These are phyloP conservation scores for Lasiurus borealis DNA, from an alignment of 2,113 vertebrate genomes.

Conservation along the genomic window DNA sequence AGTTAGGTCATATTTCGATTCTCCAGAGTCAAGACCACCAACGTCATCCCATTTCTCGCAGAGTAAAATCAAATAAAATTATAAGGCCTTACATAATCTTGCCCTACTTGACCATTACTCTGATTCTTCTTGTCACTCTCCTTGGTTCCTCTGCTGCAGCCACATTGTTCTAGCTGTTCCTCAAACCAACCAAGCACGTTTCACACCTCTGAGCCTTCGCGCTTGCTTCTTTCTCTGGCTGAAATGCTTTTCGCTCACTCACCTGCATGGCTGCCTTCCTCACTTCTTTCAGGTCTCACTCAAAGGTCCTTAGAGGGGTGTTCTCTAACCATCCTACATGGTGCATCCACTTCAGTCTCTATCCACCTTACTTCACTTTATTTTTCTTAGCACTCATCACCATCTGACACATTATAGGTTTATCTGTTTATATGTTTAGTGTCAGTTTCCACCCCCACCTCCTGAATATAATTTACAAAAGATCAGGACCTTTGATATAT, in stretches of 20 bases:
- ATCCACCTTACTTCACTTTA: neutral
- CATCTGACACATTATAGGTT: neutral
- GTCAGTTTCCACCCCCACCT: neutral
- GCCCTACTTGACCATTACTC: no score
- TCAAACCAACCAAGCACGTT: neutral
- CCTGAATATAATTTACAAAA: neutral
- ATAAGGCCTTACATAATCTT: neutral
- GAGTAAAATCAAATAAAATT: neutral
- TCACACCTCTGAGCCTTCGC: neutral
- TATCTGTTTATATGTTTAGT: conserved; percentile 37
- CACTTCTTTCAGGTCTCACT: neutral
- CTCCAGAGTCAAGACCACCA: neutral
- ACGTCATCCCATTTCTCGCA: neutral
- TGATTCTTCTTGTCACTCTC: neutral
- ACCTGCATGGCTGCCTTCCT: neutral
- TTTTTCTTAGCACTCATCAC: neutral
- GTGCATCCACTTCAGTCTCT: neutral
- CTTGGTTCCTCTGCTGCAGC: neutral
- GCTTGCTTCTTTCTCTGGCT: neutral
- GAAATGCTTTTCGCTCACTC: neutral
- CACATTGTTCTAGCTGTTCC: neutral
- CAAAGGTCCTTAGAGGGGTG: neutral
- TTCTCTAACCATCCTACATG: neutral
- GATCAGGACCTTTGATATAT: conserved; percentile 19
- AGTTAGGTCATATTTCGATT: neutral